Conservation (phyloP, 2,888 invertebrate species). For the Zygothrica quintamaculata region DNA sequence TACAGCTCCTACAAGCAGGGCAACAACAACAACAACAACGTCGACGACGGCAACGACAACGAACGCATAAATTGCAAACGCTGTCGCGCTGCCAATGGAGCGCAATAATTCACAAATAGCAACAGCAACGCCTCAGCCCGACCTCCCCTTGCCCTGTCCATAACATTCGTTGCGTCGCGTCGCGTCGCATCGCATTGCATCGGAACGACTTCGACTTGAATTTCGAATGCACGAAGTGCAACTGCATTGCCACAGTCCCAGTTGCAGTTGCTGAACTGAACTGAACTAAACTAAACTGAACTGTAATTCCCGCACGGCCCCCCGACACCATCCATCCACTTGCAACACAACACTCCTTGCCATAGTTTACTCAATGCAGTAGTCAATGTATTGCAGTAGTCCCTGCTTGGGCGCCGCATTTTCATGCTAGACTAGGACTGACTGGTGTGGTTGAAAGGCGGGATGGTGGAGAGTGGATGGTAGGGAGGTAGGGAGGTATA, state of each 20-base stretch:
- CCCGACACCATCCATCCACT: not conserved
- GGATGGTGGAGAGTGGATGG: too few species aligned
- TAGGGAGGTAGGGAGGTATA: conserved; percentile 26
- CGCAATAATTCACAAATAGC: conserved; percentile 78
- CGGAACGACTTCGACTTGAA: conserved; percentile 14
- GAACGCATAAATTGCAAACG: conserved; percentile 76
- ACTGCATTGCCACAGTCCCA: conserved; percentile 47
- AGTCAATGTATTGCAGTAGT: conserved; percentile 4
- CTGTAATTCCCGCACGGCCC: not conserved
- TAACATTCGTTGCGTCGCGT: too few species aligned
- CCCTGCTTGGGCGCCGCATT: conserved; percentile 32
- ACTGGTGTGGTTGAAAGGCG: too few species aligned
- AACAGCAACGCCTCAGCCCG: too few species aligned
- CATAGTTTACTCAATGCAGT: not conserved
- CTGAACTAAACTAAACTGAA: not conserved
- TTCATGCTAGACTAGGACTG: conserved; percentile 16
- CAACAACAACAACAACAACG: conserved; percentile 50
- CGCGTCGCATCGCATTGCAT: not conserved
- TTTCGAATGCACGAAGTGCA: conserved; percentile 49
- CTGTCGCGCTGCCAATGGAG: conserved; percentile 76
- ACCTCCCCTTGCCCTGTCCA: too few species aligned
- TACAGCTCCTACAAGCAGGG: not conserved
- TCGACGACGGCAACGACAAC: conserved; percentile 54
- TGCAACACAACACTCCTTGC: not conserved
- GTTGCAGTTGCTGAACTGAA: not conserved